phyloP scores from a whole-genome alignment of 2,113 vertebrate genomes.

The Mus pahari region DNA sequence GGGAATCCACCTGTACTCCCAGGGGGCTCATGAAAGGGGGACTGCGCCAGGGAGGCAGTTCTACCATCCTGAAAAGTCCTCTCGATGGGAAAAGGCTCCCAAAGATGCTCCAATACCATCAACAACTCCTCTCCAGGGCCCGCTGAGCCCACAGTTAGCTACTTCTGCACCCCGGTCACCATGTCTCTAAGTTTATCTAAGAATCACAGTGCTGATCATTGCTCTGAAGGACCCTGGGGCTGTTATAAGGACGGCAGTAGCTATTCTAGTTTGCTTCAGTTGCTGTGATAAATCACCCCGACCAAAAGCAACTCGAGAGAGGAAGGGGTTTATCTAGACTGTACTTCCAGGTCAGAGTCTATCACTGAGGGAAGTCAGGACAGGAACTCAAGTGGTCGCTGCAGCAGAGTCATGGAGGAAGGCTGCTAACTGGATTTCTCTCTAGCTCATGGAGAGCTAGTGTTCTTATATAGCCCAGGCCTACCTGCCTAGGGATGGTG shows the following conservation, averaged over 20 bases:
- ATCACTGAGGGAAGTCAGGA: not conserved
- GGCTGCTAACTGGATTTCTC: not conserved
- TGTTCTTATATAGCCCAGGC: not conserved
- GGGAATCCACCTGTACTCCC: not conserved
- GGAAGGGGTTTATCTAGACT: not conserved
- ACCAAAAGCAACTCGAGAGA: not conserved
- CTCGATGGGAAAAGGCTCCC: not conserved
- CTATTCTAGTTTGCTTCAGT: not conserved
- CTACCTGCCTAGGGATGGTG: no score
- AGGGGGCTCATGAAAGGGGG: not conserved
- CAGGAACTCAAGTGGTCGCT: not conserved
- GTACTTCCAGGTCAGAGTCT: not conserved
- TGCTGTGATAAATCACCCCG: not conserved
- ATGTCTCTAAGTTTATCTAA: not conserved
- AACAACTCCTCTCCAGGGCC: not conserved
- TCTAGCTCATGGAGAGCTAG: no score
- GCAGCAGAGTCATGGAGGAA: not conserved
- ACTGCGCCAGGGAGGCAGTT: not conserved
- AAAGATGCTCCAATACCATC: not conserved
- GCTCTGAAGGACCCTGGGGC: not conserved
- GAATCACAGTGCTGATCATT: not conserved
- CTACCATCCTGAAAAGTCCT: not conserved
- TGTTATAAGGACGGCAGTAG: not conserved
- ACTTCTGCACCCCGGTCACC: not conserved
- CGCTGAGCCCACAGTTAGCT: not conserved